Evolutionary conservation across 2,113 vertebrate genomes (phyloP).

Genomic region (Dasyurus viverrinus): DNA sequence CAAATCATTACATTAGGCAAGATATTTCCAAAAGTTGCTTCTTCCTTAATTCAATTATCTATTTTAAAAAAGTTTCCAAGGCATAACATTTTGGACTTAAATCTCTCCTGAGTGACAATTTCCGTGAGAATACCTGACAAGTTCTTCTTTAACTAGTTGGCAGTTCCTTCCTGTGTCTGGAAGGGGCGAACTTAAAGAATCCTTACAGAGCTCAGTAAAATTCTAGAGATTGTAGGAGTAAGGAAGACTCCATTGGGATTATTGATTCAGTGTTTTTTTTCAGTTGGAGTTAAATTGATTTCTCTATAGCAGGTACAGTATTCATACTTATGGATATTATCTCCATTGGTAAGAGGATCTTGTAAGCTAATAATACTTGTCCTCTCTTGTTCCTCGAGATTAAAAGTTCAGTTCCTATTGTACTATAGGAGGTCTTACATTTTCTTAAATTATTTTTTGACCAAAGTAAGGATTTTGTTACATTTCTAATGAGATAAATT

Average conservation of each 20-base stretch:
- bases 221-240: not conserved
- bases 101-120: not conserved
- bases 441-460: constrained; percentile 57
- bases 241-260: not conserved
- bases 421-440: not conserved
- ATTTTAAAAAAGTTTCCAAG: not conserved
- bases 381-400: constrained; percentile 64
- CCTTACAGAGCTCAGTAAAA: not conserved
- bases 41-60: constrained; percentile 27
- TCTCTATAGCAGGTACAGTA: not conserved
- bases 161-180: not conserved
- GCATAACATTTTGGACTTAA: not conserved
- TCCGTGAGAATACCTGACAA: not conserved
- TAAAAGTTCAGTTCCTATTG: constrained; percentile 49
- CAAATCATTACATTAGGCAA: not conserved
- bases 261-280: constrained; percentile 42
- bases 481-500: constrained; percentile 77
- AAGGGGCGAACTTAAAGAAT: constrained; percentile 6
- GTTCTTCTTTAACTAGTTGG: not conserved
- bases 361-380: constrained; percentile 51
- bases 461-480: constrained; percentile 67
- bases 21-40: constrained; percentile 1
- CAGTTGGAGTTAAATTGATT: constrained; percentile 37
- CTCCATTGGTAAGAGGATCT: constrained; percentile 43
- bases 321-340: constrained; percentile 40